Percentiles rank a stretch among this genome's conserved stretches.
Evolutionary conservation across 64 coral and sea anemone species (phyloP).

Genomic region (Orbicella faveolata): DNA sequence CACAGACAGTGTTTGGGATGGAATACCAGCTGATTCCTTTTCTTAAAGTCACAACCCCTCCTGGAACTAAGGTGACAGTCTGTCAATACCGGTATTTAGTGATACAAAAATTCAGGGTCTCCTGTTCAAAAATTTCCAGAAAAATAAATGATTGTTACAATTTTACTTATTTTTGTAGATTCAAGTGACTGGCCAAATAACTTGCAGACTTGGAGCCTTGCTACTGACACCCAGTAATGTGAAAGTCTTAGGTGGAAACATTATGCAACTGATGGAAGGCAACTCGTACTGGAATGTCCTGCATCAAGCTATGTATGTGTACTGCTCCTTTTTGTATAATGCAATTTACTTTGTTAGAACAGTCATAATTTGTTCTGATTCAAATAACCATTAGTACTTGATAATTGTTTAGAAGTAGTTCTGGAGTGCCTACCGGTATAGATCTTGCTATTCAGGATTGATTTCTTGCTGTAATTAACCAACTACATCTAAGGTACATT

Average conservation of each 20-base stretch:
- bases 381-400: too few relatives aligned
- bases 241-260: constrained; percentile 67
- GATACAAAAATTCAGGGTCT: too few relatives aligned
- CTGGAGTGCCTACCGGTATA: too few relatives aligned
- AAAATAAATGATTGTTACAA: background rate
- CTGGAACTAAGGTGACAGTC: constrained; percentile 81
- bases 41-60: constrained; percentile 56
- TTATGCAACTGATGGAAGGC: constrained; percentile 52
- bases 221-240: constrained; percentile 61
- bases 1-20: constrained; percentile 78
- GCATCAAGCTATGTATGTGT: constrained; percentile 77
- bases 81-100: too few relatives aligned
- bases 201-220: constrained; percentile 62
- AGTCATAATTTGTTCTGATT: too few relatives aligned
- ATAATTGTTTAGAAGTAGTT: too few relatives aligned
- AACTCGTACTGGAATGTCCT: constrained; percentile 87
- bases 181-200: constrained; percentile 52
- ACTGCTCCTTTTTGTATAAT: background rate
- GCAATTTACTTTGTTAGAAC: too few relatives aligned
- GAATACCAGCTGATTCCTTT: constrained; percentile 73
- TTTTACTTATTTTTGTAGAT: constrained; percentile 17
- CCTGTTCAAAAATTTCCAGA: too few relatives aligned
- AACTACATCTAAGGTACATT: too few relatives aligned
- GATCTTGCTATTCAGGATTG: too few relatives aligned
- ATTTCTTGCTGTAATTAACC: too few relatives aligned